Conservation (phyloP, 2,113 vertebrate species). For the Nanger granti region DNA sequence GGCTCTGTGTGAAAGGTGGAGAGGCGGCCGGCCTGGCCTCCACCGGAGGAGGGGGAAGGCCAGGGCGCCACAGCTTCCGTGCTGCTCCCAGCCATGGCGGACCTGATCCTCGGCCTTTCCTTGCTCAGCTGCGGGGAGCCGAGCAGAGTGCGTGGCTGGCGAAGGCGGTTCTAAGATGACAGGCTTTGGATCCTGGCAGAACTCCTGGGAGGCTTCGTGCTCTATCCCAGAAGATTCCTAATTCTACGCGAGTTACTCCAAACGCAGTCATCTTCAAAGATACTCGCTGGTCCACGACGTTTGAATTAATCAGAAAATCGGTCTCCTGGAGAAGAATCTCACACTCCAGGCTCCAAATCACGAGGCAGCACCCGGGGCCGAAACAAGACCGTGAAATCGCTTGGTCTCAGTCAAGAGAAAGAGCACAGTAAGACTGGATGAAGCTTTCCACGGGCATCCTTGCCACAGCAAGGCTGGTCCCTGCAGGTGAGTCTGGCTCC, state of each 20-base stretch:
- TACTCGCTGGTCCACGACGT: background rate
- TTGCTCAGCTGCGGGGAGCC: rapidly evolving
- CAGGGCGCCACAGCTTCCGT: rapidly evolving
- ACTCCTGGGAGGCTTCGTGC: background rate
- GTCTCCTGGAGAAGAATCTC: background rate
- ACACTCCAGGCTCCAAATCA: background rate
- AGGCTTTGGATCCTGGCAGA: background rate
- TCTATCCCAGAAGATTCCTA: background rate
- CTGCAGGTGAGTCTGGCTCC: rapidly evolving
- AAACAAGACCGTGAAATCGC: background rate
- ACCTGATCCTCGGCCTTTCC: rapidly evolving
- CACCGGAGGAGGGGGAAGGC: rapidly evolving
- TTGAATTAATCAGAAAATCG: background rate
- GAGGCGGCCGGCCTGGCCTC: rapidly evolving
- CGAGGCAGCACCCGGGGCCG: background rate
- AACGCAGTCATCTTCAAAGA: background rate
- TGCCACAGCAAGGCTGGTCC: rapidly evolving
- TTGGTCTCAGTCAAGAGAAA: background rate
- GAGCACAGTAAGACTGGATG: background rate
- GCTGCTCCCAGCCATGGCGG: rapidly evolving
- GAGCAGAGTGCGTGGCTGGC: rapidly evolving
- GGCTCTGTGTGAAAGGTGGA: rapidly evolving
- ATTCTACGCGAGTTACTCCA: background rate
- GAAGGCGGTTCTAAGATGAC: background rate
- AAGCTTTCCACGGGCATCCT: rapidly evolving